These are phyloP conservation scores for Amphibalanus amphitrite DNA, from an alignment of 1,140 invertebrate species.

Conservation along the genomic window DNA sequence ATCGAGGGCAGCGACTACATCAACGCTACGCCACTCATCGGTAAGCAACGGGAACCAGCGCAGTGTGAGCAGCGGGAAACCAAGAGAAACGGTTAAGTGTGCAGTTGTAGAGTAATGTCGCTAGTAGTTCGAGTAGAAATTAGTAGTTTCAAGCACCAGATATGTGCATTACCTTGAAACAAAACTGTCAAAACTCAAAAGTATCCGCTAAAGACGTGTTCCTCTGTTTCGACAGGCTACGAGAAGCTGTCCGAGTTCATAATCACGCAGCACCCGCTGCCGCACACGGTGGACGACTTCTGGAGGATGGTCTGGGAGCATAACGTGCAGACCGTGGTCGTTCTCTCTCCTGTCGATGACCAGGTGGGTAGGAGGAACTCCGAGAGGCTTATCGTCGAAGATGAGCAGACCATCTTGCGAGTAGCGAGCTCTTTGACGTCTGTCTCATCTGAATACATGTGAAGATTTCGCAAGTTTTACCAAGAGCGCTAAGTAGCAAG, in stretches of 20 bases:
- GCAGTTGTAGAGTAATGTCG: too few relatives aligned
- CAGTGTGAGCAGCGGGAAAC: too few relatives aligned
- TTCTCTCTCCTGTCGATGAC: conserved; percentile 44
- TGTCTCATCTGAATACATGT: background rate
- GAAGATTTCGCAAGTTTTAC: background rate
- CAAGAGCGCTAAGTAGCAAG: background rate
- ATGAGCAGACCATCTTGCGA: background rate
- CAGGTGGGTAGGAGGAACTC: conserved; percentile 4
- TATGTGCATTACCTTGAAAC: too few relatives aligned
- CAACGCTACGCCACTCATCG: conserved; percentile 40
- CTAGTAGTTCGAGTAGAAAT: too few relatives aligned
- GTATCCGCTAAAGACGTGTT: too few relatives aligned
- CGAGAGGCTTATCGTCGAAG: too few relatives aligned
- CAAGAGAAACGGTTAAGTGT: too few relatives aligned
- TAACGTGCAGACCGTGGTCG: conserved; percentile 72
- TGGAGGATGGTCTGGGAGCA: conserved; percentile 96
- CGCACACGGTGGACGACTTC: conserved; percentile 60
- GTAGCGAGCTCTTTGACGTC: background rate
- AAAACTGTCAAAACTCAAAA: too few relatives aligned
- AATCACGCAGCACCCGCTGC: conserved; percentile 74
- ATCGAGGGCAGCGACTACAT: conserved; percentile 90
- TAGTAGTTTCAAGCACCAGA: too few relatives aligned
- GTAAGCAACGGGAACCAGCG: too few relatives aligned
- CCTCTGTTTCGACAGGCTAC: conserved; percentile 9
- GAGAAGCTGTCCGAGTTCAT: conserved; percentile 48